Conservation (phyloP, 1,140 invertebrate genomes). For the Scaptomyza graminum region DNA sequence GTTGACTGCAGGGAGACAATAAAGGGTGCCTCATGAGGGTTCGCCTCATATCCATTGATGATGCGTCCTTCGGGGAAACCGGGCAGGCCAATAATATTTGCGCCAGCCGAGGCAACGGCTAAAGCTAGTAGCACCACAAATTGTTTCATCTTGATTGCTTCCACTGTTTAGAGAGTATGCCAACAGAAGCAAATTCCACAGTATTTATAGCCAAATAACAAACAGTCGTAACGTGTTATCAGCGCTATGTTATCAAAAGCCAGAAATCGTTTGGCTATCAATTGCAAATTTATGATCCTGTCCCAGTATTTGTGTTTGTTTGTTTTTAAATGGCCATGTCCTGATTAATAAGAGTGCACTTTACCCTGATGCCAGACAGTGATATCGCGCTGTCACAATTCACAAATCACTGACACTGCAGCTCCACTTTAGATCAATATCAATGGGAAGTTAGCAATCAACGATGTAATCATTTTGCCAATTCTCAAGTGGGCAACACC, state of each 20-base stretch:
- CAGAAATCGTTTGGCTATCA: conserved; percentile 44
- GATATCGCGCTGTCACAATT: not conserved
- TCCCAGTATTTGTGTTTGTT: not conserved
- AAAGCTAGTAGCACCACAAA: conserved; percentile 64
- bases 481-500: conserved; percentile 21
- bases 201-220: conserved; percentile 53
- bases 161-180: conserved; percentile 25
- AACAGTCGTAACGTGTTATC: not conserved
- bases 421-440: conserved; percentile 38
- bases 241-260: conserved; percentile 18
- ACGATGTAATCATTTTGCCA: conserved; percentile 1
- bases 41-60: conserved; percentile 73
- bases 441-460: conserved; percentile 16
- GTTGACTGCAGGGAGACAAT: conserved; percentile 68
- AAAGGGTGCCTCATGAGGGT: conserved; percentile 66
- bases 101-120: conserved; percentile 53
- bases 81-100: conserved; percentile 41
- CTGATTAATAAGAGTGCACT: conserved; percentile 20
- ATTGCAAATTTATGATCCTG: conserved; percentile 58
- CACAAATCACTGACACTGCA: not conserved
- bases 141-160: conserved; percentile 59
- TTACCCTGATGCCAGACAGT: not conserved
- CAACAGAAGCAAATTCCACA: not conserved
- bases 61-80: conserved; percentile 79
- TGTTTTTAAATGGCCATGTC: conserved; percentile 21